phyloP scores from a whole-genome alignment of 2,113 vertebrate genomes.

The Thamnophis sirtalis region DNA sequence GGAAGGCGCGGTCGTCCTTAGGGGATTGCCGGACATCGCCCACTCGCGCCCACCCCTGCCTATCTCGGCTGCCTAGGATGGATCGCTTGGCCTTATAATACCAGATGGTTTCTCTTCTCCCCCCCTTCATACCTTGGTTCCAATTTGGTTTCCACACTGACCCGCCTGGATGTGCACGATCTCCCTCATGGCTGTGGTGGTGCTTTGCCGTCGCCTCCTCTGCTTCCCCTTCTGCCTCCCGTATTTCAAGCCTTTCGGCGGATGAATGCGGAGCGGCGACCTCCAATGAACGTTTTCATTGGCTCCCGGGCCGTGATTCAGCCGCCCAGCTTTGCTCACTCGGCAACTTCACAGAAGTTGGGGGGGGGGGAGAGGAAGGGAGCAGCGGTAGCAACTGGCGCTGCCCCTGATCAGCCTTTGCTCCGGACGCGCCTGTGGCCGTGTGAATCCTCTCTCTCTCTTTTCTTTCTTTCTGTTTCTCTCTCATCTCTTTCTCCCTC shows the following conservation, averaged over 20 bases:
- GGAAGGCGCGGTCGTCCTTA: background rate
- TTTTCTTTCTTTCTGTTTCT: no score
- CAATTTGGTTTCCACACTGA: constrained; percentile 93
- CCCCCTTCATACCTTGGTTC: constrained; percentile 77
- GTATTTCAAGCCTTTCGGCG: background rate
- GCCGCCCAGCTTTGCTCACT: constrained; percentile 3
- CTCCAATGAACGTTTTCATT: constrained; percentile 45
- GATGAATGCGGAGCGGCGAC: rapidly evolving
- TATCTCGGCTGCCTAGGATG: background rate
- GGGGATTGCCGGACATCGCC: background rate
- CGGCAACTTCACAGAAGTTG: constrained; percentile 12
- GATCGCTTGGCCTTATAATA: background rate
- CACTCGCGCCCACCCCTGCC: background rate
- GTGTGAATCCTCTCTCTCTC: background rate
- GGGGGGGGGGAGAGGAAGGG: background rate
- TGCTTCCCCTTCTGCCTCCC: background rate
- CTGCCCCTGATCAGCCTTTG: constrained; percentile 16
- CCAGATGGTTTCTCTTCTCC: background rate
- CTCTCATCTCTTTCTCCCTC: no score
- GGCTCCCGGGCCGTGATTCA: constrained; percentile 17
- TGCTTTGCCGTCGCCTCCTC: background rate
- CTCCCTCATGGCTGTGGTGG: constrained; percentile 76
- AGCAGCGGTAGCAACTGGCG: background rate
- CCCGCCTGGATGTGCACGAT: constrained; percentile 93
- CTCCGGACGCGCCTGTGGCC: constrained; percentile 4